Base-by-base conservation (phyloP, 2,888 invertebrate genomes). In the Balanococcus diminutus region DNA sequence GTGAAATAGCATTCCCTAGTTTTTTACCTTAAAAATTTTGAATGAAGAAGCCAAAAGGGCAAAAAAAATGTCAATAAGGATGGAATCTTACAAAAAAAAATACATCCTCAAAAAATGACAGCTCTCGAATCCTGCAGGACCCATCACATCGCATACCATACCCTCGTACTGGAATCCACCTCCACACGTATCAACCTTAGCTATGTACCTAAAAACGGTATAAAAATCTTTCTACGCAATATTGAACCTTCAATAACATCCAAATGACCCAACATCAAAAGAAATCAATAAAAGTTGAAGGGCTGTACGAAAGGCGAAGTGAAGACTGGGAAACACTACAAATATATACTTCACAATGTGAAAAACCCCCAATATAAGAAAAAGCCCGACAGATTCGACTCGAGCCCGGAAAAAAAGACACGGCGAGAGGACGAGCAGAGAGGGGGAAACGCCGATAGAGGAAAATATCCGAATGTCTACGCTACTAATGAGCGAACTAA, bases 381-480 rank as follows among this genome's bases (percentile, higher is more conserved):
- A 79, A 79, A 19, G 32, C 31, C 36, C 75, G 75, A 79, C 75
- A 79, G 36, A 32, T 36, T 32, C 31, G 36, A 32, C 22, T 32
- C 31, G 75, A 19, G 9, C 31, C 36, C 32, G 36, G 75, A 36
- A 36, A 79, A 72, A 36, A 32, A 11, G 19, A 79, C n/a, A 9
- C n/a, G 8, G 36, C 11, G n/a, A 9, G 31, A 72, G 11, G 2
- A 36, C 31, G 28, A 28, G 67, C 8, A 25, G 25, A 9, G 22
- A 25, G 16, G 67, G 28, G 67, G 28, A 28, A 79, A 6, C 75
- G 75, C 32, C 75, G 36, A 79, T 79, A 79, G 75, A 79, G 75
- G 75, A 79, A 79, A 79, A 79, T 79, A 36, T 79, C 75, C 75
- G 75, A 79, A 79, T 79, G 75, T 79, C 75, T 79, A 79, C 75